Evolutionary conservation across 2,888 invertebrate species (phyloP), one percentile per base, ranked within the genome.

Genomic region (Acleris literana): DNA sequence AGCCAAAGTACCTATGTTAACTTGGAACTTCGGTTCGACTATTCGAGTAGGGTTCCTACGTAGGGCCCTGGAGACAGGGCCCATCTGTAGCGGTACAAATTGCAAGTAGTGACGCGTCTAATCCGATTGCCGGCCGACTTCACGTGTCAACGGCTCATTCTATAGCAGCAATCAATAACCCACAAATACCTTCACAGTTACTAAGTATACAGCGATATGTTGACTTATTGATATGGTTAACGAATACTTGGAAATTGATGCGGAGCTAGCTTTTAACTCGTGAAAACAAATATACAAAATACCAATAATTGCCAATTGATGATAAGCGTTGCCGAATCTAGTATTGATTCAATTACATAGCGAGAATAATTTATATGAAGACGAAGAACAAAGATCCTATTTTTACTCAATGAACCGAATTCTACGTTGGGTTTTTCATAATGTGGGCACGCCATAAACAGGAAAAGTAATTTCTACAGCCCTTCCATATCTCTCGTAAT

Each of bases 401-500:
- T 59, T 60, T 60, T 52, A 57, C 25, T 29, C 25, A 44, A 55
- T 56, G 56, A 44, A 57, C 56, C 29, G n/a, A 49, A 55, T 25
- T 43, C 13, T 57, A 3, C 39, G 58, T 39, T 53, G 43, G 46
- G 33, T 20, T 43, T 53, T 49, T 54, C 49, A 58, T 70, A 61
- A 75, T 72, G 54, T 72, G 73, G 68, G 75, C 70, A 70, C 74
- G 73, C 70, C 73, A 69, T 69, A 70, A 69, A 71, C 70, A 72
- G 71, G 66, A 70, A 76, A 75, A 76, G 76, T 78, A 80, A 82
- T 82, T 78, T 79, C 74, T 75, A 70, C 74, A 74, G 76, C 77
- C 78, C 65, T 68, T 64, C 70, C 76, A 78, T 81, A 79, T 80
- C 78, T 79, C 79, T 80, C 73, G 78, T 86, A 85, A 86, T 83